Evolutionary conservation across 1,140 invertebrate genomes (phyloP).

Genomic region (Leptoteleia sp.): DNA sequence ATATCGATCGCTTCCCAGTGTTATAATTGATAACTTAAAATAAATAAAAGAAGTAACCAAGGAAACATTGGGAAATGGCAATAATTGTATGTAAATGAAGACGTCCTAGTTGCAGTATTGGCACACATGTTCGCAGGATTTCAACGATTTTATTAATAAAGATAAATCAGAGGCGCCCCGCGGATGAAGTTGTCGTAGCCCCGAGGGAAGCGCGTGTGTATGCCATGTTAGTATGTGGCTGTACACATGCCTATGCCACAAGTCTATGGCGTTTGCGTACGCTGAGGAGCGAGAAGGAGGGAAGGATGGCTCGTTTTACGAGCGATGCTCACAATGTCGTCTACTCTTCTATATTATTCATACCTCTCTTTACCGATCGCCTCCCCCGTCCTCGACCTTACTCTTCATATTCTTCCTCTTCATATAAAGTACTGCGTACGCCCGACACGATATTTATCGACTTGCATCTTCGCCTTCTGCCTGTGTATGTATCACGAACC

Average conservation of each 20-base stretch:
- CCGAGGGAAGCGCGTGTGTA: conserved; percentile 69
- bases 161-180: conserved; percentile 80
- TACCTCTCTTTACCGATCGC: conserved; percentile 53
- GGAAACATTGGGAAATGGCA: background rate
- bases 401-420: conserved; percentile 54
- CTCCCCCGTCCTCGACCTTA: conserved; percentile 37
- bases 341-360: conserved; percentile 61
- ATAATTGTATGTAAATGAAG: conserved; percentile 41
- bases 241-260: conserved; percentile 54
- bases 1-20: too few species aligned
- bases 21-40: too few species aligned
- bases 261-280: conserved; percentile 47
- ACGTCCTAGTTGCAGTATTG: conserved; percentile 46
- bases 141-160: conserved; percentile 81
- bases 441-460: conserved; percentile 70
- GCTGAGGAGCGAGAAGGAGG: conserved; percentile 53
- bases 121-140: conserved; percentile 77
- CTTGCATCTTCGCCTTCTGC: conserved; percentile 59
- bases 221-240: conserved; percentile 57
- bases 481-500: conserved; percentile 59
- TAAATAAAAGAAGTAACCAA: too few species aligned
- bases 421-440: conserved; percentile 61
- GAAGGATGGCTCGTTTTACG: conserved; percentile 71
- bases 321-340: conserved; percentile 74
- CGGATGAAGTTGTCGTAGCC: conserved; percentile 79